Evolutionary conservation across 64 coral and sea anemone genomes (phyloP).

Genomic region (Trachythela sp.): DNA sequence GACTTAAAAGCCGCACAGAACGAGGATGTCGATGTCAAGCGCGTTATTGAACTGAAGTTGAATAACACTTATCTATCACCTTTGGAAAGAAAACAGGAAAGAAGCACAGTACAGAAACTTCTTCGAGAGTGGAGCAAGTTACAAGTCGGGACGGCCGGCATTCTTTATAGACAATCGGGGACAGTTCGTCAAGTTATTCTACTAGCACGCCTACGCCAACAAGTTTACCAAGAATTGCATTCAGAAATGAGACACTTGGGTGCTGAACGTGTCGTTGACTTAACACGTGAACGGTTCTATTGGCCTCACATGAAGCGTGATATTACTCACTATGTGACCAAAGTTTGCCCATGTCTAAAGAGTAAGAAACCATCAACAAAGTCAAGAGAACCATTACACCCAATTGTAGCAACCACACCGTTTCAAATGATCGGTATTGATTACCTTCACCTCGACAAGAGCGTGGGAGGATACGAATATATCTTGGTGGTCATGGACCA

Average conservation of each 20-base stretch:
- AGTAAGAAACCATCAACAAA: neutral
- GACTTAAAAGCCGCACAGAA: neutral
- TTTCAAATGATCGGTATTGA: conserved; percentile 12
- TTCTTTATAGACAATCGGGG: neutral
- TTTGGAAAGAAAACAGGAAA: neutral
- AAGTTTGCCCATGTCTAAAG: neutral
- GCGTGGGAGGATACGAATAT: conserved; percentile 17
- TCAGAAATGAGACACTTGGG: neutral
- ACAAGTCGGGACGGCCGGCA: neutral
- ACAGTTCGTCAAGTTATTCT: neutral
- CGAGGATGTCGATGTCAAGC: neutral
- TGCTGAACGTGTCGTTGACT: neutral
- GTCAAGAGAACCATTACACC: neutral
- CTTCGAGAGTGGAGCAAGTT: neutral
- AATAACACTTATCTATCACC: neutral
- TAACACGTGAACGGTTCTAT: neutral
- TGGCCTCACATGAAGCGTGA: conserved; percentile 23
- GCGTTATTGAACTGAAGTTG: neutral
- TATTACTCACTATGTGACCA: neutral
- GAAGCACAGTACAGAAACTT: neutral
- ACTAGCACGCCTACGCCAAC: neutral
- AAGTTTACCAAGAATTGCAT: neutral
- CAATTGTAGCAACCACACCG: neutral
- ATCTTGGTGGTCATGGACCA: conserved; percentile 20
- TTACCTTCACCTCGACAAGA: neutral